These are phyloP conservation scores for Sarcophaga carnaria DNA, from an alignment of 2,888 invertebrate genomes.

Conservation along the genomic window DNA sequence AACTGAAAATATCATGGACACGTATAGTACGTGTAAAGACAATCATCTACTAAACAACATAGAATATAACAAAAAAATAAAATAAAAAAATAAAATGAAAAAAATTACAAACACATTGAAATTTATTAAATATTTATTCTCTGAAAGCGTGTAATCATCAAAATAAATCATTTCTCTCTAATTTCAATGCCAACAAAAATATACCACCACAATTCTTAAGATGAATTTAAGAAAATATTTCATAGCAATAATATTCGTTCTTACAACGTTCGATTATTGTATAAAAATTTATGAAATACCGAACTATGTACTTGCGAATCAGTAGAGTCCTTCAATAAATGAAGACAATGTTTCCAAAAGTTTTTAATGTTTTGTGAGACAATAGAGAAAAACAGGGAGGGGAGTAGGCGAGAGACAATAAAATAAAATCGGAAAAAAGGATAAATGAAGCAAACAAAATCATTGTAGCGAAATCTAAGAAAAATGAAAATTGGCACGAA, in stretches of 20 bases:
- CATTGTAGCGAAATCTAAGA: conserved; percentile 47
- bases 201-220: not conserved
- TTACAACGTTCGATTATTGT: not conserved
- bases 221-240: not conserved
- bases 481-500: conserved; percentile 58
- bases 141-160: not conserved
- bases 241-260: not conserved
- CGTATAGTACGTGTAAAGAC: too few relatives aligned
- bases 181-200: conserved; percentile 31
- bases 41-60: too few relatives aligned
- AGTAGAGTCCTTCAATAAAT: not conserved
- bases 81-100: too few relatives aligned
- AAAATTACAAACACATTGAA: conserved; percentile 2
- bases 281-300: conserved; percentile 20
- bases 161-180: not conserved
- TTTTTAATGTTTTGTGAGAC: not conserved
- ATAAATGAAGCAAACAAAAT: conserved; percentile 43
- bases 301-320: not conserved
- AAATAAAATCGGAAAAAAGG: conserved; percentile 29
- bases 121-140: not conserved
- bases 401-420: conserved; percentile 14
- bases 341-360: conserved; percentile 5
- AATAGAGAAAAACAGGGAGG: not conserved
- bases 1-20: too few relatives aligned
- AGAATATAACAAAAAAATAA: too few relatives aligned